A percentile compares a stretch with the other conserved stretches of the same genome.
Conservation (phyloP, 2,113 vertebrate species). For the Plotosus lineatus region DNA sequence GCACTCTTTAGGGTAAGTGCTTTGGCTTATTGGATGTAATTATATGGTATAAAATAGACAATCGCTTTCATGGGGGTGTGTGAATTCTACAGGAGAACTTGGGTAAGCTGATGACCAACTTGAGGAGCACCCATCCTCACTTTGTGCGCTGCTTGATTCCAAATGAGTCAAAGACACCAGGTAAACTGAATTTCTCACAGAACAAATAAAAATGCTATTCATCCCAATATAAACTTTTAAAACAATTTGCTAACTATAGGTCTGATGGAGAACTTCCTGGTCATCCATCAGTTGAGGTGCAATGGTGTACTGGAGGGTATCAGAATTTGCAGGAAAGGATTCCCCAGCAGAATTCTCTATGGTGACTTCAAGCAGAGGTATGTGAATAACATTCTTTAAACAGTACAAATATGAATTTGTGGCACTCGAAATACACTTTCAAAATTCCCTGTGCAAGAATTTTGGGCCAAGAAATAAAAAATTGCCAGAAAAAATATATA, state of each 20-base stretch:
- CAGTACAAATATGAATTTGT: background rate
- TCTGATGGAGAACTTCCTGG: constrained; percentile 84
- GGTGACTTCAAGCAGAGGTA: constrained; percentile 87
- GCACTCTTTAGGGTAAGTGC: constrained; percentile 82
- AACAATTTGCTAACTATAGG: constrained; percentile 61
- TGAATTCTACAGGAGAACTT: constrained; percentile 81
- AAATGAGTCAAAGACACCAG: constrained; percentile 93
- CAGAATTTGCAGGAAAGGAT: constrained; percentile 87
- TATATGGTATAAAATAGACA: background rate
- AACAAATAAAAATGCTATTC: background rate
- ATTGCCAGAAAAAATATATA: background rate
- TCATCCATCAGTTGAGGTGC: constrained; percentile 86
- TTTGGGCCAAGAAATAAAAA: background rate
- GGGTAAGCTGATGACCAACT: constrained; percentile 89
- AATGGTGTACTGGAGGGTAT: constrained; percentile 88
- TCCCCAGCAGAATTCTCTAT: constrained; percentile 87
- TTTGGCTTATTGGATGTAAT: background rate
- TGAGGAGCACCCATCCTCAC: constrained; percentile 88
- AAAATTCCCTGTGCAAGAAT: background rate
- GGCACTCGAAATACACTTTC: background rate
- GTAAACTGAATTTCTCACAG: constrained; percentile 35
- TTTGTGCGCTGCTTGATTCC: constrained; percentile 93
- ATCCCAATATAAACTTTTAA: background rate
- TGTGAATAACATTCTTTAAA: background rate
- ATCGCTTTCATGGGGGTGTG: background rate